Base-by-base conservation (phyloP, 2,888 invertebrate species). In the Baronia brevicornis region DNA sequence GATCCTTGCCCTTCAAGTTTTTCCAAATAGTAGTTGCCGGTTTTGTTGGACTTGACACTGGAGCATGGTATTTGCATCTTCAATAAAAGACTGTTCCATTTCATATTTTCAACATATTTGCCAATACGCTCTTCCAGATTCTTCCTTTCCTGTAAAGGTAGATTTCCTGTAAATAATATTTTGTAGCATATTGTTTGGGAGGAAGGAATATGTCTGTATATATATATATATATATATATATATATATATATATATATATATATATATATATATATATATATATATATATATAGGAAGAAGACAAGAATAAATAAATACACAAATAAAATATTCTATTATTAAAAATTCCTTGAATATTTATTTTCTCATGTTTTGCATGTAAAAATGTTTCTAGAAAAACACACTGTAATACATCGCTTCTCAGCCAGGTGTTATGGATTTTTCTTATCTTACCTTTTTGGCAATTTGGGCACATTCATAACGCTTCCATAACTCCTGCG, bases 31-130 rank as follows among this genome's bases (percentile, higher is more conserved):
- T 74, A 75, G 34, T 60, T 59, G 5, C 64, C 51, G 1, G 60
- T 62, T 29, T 51, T 59, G 36, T 65, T 69, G 2, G 54, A 40
- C 8, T 51, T 48, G 6, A 43, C 33, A 17, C 36, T 52, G 2
- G 49, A 38, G 43, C 78, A 78, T 1, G 78, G 78, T 7, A 74
- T 70, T 43, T 67, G 65, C 78, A 78, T 77, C 45, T 71, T 75
- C 21, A 78, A 40, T 0, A 63, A 46, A 8, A 78, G 38, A 2
- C 51, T 62, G 15, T 69, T 62, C 78, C 78, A 78, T 33, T 67
- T 62, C 2, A 78, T 32, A 32, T 75, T 71, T 13, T 67, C 68
- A 2, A 75, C 64, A 18, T 48, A 71, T 36, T 71, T 62, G 2
- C 57, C 66, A 11, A 75, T 57, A 10, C 48, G 48, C 4, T 60